Evolutionary conservation across 2,888 invertebrate genomes (phyloP).

Genomic region (Apotomis betuletana): DNA sequence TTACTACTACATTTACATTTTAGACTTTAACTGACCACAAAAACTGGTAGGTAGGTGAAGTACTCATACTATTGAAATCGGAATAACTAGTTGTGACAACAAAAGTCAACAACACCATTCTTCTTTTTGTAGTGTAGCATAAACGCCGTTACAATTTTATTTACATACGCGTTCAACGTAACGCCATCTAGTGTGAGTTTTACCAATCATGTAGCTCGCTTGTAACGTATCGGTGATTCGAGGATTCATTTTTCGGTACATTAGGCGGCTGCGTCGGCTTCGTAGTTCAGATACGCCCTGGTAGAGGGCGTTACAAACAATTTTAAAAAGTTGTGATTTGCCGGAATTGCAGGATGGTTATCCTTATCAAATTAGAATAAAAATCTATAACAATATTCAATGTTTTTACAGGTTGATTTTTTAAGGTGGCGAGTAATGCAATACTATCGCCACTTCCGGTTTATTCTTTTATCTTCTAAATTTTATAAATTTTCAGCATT

Average conservation of each 20-base stretch:
- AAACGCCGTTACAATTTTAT: constrained; percentile 6
- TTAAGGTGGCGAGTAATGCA: no score
- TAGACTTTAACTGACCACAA: not conserved
- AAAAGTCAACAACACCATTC: constrained; percentile 9
- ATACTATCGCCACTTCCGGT: no score
- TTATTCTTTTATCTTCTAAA: no score
- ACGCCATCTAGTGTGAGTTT: constrained; percentile 28
- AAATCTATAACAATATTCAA: no score
- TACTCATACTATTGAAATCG: not conserved
- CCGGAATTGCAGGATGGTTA: not conserved
- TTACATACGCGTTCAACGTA: not conserved
- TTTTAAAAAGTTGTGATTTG: not conserved
- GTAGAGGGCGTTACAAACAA: constrained; percentile 5
- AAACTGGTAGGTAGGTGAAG: not conserved
- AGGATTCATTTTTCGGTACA: not conserved
- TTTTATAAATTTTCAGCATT: no score
- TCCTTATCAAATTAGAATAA: no score
- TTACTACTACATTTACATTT: no score
- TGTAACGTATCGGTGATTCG: not conserved
- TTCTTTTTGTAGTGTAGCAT: constrained; percentile 1
- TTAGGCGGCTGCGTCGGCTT: not conserved
- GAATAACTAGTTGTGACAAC: not conserved
- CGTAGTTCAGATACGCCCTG: not conserved
- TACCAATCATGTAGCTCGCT: constrained; percentile 1
- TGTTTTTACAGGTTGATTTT: no score